Evolutionary conservation across 2,888 invertebrate species (phyloP).

Genomic region (Pandemis cinnamomeana): DNA sequence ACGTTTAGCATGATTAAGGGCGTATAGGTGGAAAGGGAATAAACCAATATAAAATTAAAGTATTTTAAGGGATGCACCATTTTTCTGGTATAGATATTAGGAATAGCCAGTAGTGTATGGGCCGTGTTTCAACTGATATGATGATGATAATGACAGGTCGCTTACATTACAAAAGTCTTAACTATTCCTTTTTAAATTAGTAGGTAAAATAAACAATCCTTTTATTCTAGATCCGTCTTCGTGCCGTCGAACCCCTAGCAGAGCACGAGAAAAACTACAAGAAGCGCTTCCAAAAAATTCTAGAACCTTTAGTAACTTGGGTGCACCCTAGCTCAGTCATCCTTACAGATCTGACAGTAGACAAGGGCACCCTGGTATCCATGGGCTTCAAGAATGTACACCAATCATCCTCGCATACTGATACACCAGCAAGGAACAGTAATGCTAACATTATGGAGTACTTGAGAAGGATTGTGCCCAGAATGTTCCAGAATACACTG

Average conservation of each 20-base stretch:
- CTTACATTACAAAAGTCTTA: too few relatives aligned
- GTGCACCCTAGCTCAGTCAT: constrained; percentile 91
- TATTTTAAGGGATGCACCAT: too few relatives aligned
- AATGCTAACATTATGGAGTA: constrained; percentile 95
- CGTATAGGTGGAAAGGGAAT: too few relatives aligned
- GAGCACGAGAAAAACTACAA: constrained; percentile 92
- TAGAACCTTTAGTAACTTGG: constrained; percentile 91
- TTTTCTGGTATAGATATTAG: too few relatives aligned
- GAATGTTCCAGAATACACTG: constrained; percentile 95
- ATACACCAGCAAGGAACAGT: constrained; percentile 81
- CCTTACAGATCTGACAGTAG: constrained; percentile 93
- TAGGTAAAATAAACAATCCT: not conserved
- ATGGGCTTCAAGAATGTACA: constrained; percentile 92
- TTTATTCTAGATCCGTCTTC: constrained; percentile 85
- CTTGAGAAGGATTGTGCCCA: constrained; percentile 91
- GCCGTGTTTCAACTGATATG: not conserved
- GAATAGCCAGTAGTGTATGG: too few relatives aligned
- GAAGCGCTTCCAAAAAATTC: constrained; percentile 91
- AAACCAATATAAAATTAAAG: too few relatives aligned
- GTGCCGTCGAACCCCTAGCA: constrained; percentile 92
- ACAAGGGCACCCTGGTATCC: constrained; percentile 89
- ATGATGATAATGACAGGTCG: not conserved
- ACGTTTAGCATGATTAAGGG: too few relatives aligned
- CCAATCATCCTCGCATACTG: constrained; percentile 84
- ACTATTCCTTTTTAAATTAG: too few relatives aligned